phyloP scores from a whole-genome alignment of 2,113 vertebrate genomes.

The Daubentonia madagascariensis region DNA sequence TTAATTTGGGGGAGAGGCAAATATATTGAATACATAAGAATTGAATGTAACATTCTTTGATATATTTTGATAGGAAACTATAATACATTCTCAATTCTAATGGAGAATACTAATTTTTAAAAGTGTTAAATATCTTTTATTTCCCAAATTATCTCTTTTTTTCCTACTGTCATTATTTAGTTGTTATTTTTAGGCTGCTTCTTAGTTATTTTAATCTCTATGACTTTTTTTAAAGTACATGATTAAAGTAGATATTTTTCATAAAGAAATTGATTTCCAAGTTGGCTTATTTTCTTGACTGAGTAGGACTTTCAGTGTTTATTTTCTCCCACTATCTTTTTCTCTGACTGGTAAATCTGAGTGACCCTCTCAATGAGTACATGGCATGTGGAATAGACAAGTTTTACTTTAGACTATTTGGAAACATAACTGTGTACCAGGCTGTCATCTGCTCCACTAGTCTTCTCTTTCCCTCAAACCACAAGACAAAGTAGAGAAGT shows the following conservation, averaged over 20 bases:
- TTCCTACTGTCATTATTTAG: not conserved
- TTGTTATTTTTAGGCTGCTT: not conserved
- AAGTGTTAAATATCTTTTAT: not conserved
- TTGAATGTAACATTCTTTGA: not conserved
- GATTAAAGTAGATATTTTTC: not conserved
- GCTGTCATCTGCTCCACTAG: not conserved
- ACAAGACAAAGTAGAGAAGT: not conserved
- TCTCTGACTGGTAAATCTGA: not conserved
- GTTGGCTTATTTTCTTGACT: not conserved
- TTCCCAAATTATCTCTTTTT: not conserved
- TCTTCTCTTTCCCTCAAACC: not conserved
- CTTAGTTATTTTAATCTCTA: not conserved
- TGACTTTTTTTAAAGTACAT: not conserved
- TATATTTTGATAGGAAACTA: not conserved
- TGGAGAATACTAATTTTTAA: not conserved
- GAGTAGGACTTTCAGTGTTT: not conserved
- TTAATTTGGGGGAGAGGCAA: not conserved
- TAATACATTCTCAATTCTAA: not conserved
- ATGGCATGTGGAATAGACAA: not conserved
- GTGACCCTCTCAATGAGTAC: not conserved
- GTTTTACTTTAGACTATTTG: not conserved
- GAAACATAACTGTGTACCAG: not conserved
- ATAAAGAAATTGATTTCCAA: not conserved
- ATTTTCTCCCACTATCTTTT: not conserved
- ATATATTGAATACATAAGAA: not conserved